Percentiles rank a stretch among this genome's conserved stretches.
Evolutionary conservation across 1,140 invertebrate genomes (phyloP).

Genomic region (Pygmarrhopalites habei): DNA sequence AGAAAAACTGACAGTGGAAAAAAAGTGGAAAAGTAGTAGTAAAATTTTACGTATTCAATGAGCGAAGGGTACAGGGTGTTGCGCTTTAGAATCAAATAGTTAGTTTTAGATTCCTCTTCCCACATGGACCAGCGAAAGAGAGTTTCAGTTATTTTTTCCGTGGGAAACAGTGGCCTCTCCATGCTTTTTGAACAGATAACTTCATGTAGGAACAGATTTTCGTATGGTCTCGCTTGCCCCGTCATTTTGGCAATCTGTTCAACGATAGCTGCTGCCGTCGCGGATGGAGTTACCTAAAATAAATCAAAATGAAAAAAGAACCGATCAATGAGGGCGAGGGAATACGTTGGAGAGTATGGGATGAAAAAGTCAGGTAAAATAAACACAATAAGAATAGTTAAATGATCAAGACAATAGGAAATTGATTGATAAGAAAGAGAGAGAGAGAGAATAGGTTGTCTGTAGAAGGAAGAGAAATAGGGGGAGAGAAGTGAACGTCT

Average conservation of each 20-base stretch:
- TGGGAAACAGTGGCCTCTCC: constrained; percentile 66
- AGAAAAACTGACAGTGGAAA: constrained; percentile 13
- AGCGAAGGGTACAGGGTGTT: constrained; percentile 51
- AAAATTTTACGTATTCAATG: constrained; percentile 45
- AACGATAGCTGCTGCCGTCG: background rate
- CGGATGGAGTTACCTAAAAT: background rate
- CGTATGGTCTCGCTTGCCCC: constrained; percentile 40
- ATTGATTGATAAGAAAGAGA: background rate
- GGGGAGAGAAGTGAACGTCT: too few relatives aligned
- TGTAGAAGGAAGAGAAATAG: too few relatives aligned
- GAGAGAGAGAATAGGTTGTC: too few relatives aligned
- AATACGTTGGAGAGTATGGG: background rate
- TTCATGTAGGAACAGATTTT: constrained; percentile 62
- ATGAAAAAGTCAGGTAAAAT: background rate
- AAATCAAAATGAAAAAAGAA: too few relatives aligned
- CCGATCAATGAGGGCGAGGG: too few relatives aligned
- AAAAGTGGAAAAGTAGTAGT: constrained; percentile 10
- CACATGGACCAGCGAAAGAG: constrained; percentile 73
- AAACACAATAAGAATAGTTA: too few relatives aligned
- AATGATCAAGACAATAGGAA: background rate
- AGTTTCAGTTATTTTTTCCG: constrained; percentile 62
- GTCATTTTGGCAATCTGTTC: background rate
- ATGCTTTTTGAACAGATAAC: constrained; percentile 63
- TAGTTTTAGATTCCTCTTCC: constrained; percentile 63
- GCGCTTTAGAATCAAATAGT: constrained; percentile 62